These are phyloP conservation scores for Drosophila biarmipes DNA, from an alignment of 1,140 invertebrate species.

Conservation along the genomic window DNA sequence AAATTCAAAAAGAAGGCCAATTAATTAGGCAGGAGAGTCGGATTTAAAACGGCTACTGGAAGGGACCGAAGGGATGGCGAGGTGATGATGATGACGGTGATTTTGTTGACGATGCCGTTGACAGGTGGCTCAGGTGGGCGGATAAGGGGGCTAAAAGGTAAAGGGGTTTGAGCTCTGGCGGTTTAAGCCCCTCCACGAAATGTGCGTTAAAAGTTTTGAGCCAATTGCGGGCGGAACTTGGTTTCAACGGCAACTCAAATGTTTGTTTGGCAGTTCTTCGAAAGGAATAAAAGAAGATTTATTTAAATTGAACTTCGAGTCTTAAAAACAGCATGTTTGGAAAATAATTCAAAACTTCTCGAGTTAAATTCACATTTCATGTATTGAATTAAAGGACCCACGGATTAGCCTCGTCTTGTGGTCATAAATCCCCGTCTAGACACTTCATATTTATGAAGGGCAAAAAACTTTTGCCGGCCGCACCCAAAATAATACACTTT, in stretches of 20 bases:
- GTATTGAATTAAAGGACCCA: neutral
- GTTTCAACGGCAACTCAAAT: neutral
- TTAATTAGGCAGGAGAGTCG: slow-evolving; percentile 71
- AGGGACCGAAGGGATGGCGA: slow-evolving; percentile 1
- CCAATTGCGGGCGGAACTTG: slow-evolving; percentile 4
- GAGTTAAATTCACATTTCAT: neutral
- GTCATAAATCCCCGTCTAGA: slow-evolving; percentile 37
- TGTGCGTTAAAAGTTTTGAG: slow-evolving; percentile 25
- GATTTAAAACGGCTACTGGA: slow-evolving; percentile 50
- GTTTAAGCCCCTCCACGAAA: slow-evolving; percentile 4
- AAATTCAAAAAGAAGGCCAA: slow-evolving; percentile 72
- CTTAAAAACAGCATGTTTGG: too few species aligned
- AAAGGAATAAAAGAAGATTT: neutral
- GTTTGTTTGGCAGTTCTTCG: slow-evolving; percentile 1
- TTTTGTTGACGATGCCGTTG: slow-evolving; percentile 37
- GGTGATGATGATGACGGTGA: slow-evolving; percentile 17
- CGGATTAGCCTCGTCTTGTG: neutral
- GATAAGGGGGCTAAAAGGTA: neutral
- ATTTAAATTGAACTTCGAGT: too few species aligned
- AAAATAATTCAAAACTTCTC: neutral
- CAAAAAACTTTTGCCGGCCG: slow-evolving; percentile 17
- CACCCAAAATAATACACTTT: neutral
- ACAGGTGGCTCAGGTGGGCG: slow-evolving; percentile 33
- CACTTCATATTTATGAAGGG: slow-evolving; percentile 6
- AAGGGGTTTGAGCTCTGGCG: neutral